Base-by-base conservation (phyloP, 2,888 invertebrate genomes). In the Therioaphis trifolii region DNA sequence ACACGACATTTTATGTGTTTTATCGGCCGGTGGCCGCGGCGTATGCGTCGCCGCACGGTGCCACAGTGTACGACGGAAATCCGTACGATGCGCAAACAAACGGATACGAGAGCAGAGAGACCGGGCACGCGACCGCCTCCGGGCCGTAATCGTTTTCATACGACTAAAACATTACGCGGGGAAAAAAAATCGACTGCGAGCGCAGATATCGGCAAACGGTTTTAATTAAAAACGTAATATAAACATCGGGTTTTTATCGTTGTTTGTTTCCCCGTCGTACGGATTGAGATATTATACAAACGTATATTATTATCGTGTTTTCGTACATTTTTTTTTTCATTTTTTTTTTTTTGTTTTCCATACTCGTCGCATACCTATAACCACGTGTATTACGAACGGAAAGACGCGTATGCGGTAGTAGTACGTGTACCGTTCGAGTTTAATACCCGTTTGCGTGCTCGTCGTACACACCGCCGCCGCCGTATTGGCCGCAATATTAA, bases 191-290 rank as follows among this genome's bases (percentile, higher is more conserved):
- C 7, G 5, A 55, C 55, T 18, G 27, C 27, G 71, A 27, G 71
- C 12, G 5, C 21, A n/a, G 12, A 1, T 5, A 43, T 61, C 76
- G 63, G 21, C 46, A 18, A 76, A 63, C 46, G 14, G 27, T 76
- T 76, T 76, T 76, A 76, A 76, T 76, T 76, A 76, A 76, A 76
- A 76, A 58, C 55, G 2, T 74, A 55, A 74, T 74, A 74, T 74
- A 55, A 74, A 72, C n/a, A 49, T 29, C 21, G 2, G 27, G 35
- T 72, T 29, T 72, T 72, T 52, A 21, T n/a, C 21, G 18, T 4
- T 49, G n/a, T n/a, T n/a, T n/a, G n/a, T n/a, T n/a, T n/a, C n/a
- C n/a, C n/a, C n/a, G n/a, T n/a, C n/a, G n/a, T n/a, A n/a, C n/a
- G n/a, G n/a, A n/a, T n/a, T n/a, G n/a, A n/a, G n/a, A n/a, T n/a